Conservation (phyloP, 2,888 invertebrate species). For the Gisinianus flammeolus region DNA sequence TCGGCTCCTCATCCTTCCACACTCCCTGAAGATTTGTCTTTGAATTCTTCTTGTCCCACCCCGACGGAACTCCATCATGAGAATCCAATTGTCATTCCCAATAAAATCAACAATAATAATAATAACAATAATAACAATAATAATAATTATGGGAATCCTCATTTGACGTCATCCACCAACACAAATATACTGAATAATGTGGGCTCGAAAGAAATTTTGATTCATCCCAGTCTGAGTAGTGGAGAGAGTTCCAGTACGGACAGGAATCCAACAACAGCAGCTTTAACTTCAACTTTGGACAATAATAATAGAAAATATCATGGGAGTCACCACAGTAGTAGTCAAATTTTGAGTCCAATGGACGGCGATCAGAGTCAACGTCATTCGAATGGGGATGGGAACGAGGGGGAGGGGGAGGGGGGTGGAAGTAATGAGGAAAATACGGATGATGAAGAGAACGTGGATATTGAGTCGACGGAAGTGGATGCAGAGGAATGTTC, state of each 20-base stretch:
- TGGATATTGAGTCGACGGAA: constrained; percentile 86
- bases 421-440: constrained; percentile 7
- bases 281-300: not conserved
- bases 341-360: not conserved
- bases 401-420: not conserved
- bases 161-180: too few species aligned
- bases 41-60: constrained; percentile 10
- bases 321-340: not conserved
- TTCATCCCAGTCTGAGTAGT: constrained; percentile 19
- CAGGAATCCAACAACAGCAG: too few species aligned
- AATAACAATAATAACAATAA: too few species aligned
- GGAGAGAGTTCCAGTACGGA: constrained; percentile 2
- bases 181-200: too few species aligned
- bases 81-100: too few species aligned
- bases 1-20: constrained; percentile 15
- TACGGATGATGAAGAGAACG: constrained; percentile 77
- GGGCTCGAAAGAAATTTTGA: not conserved
- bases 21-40: constrained; percentile 49
- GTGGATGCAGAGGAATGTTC: constrained; percentile 66
- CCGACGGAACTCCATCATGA: not conserved
- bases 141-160: constrained; percentile 4
- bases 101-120: too few species aligned
- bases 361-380: not conserved
- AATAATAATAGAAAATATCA: not conserved
- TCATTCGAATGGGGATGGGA: not conserved